Evolutionary conservation across 2,888 invertebrate genomes (phyloP), one percentile per base, ranked within the genome.

Genomic region (Schizaphis graminum): DNA sequence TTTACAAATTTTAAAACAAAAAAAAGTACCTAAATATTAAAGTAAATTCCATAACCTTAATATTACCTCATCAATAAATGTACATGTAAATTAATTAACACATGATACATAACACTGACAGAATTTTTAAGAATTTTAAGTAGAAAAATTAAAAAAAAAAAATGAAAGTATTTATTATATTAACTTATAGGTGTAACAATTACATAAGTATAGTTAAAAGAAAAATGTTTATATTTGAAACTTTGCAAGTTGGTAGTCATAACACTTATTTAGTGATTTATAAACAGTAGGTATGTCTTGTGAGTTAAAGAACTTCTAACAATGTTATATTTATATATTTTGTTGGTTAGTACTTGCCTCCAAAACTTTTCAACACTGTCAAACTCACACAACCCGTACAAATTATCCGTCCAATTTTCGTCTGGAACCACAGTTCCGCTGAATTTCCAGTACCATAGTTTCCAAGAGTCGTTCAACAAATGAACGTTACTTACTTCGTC

Each of bases 341-440:
- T 35, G 0, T 35, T 35, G 1, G 35, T 35, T 21, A 77, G 13
- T 57, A 53, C 87, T 95, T 96, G 98, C 98, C 98, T 98, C 99
- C 99, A 99, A 96, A 99, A 99, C 96, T 99, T 99, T 97, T 99
- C 99, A 56, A 99, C 99, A 28, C 99, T 99, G 96, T 98, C 98
- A 96, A 99, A 99, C 95, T 98, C 98, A 94, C 98, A 98, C 92
- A 99, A 98, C 96, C 99, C 98, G 96, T 98, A 98, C 95, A 98
- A 97, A 96, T 99, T 98, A 95, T 99, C 98, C 96, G 98, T 98
- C 99, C 99, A 99, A 94, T 99, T 95, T 97, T 41, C 24, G 24
- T 77, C 77, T 0, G 1, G 77, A 97, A 95, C 98, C 97, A 21
- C 35, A 21, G 35, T 77, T 77, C 77, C 77, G n/a, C 41, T 44